phyloP scores from a whole-genome alignment of 2,888 invertebrate species.

The Vanessa cardui region DNA sequence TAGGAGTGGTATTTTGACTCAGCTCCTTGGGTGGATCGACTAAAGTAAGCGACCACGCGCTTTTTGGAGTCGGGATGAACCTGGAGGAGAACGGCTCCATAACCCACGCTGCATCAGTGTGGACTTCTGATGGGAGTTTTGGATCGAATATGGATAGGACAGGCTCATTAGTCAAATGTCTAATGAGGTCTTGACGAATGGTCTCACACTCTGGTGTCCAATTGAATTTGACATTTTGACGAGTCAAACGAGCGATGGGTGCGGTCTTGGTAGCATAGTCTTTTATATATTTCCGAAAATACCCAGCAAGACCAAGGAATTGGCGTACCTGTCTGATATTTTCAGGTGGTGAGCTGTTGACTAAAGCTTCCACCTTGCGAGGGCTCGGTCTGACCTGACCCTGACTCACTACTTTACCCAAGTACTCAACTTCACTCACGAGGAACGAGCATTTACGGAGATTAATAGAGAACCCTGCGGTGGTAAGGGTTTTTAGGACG shows the following conservation, averaged over 20 bases:
- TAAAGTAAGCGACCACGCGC: conserved; percentile 30
- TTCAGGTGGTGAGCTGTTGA: too few relatives aligned
- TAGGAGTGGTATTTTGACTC: conserved; percentile 33
- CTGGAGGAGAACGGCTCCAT: conserved; percentile 15
- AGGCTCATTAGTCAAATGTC: conserved; percentile 31
- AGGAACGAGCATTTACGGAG: too few relatives aligned
- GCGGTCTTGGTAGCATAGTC: too few relatives aligned
- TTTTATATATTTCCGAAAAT: not conserved
- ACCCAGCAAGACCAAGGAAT: too few relatives aligned
- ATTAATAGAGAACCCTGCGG: too few relatives aligned
- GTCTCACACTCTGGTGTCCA: conserved; percentile 21
- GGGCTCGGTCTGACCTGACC: too few relatives aligned
- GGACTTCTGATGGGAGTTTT: conserved; percentile 18
- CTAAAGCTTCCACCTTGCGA: too few relatives aligned
- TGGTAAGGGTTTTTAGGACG: too few relatives aligned
- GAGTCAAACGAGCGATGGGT: too few relatives aligned
- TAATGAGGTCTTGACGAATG: conserved; percentile 26
- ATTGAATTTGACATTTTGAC: not conserved
- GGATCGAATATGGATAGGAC: conserved; percentile 38
- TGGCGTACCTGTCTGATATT: too few relatives aligned
- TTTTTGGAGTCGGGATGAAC: conserved; percentile 13
- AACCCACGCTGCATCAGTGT: conserved; percentile 38
- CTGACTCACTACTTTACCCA: too few relatives aligned
- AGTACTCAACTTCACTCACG: too few relatives aligned
- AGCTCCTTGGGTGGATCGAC: conserved; percentile 34